Base-by-base conservation (phyloP, 1,140 invertebrate species). In the Lithobius niger region DNA sequence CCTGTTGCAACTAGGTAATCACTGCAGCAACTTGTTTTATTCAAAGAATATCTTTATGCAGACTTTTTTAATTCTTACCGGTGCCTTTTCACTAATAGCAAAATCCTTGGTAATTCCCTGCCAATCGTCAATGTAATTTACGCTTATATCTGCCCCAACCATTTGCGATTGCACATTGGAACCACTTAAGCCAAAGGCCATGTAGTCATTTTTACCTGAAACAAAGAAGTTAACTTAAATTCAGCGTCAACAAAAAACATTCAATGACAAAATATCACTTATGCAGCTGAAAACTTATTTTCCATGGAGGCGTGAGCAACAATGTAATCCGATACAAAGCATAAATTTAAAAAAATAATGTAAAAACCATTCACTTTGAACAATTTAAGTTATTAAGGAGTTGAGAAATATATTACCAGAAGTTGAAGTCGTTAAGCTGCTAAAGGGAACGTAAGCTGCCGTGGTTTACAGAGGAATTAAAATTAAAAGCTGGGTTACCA, bases 171-270 rank as follows among this genome's bases (percentile, higher is more conserved):
- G 74, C 2, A 74, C 73, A 2, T 74, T 67, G 1, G 80, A 81
- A 25, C 87, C 88, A 27, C 88, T 90, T 18, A 91, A 67, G 28
- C 89, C 89, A 69, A 91, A 92, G 18, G 86, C 81, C 77, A 92
- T 82, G 67, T 91, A 94, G 58, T 88, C 86, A 62, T 84, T 72
- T 61, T 83, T 79, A 0, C 66, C 82, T 71, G 77, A 68, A 71
- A 16, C n/a, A n/a, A 71, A 66, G 16, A 59, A 58, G 21, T 52
- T 22, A 40, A 49, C 50, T 52, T 54, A 47, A 58, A 55, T n/a
- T n/a, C n/a, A n/a, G n/a, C n/a, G n/a, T n/a, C n/a, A n/a, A n/a
- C n/a, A n/a, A n/a, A n/a, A 52, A 53, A 49, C 54, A 45, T 13
- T 13, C 16, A 36, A 19, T 44, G 2, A 53, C 18, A 40, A 52